Base-by-base conservation (phyloP, 1,140 invertebrate species). In the Heliconius hewitsoni region DNA sequence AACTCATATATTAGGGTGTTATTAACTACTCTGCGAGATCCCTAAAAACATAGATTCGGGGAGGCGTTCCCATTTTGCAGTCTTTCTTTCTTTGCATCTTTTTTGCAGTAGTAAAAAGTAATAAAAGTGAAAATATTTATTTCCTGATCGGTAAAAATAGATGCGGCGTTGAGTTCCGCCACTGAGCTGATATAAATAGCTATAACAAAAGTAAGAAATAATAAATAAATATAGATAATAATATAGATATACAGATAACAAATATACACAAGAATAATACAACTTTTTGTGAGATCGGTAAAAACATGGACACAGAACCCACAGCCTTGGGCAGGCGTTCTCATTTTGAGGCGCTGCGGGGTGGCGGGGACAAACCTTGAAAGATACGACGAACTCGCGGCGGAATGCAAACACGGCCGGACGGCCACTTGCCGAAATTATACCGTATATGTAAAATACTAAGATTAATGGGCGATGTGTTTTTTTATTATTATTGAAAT, bases 361-460 rank as follows among this genome's bases (percentile, higher is more conserved):
- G 87, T 86, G 87, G 84, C 83, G 85, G 86, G 81, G 85, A 83
- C 60, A 85, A 87, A 86, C 91, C 91, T 93, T 93, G 91, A 81
- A 71, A 78, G 85, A 85, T 87, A 81, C 91, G 84, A 85, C 91
- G 91, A 93, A 91, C 91, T 85, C 87, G 71, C 78, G 50, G 30
- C 88, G 90, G 91, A 93, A 93, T 92, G 91, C 90, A 89, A 92
- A 93, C 88, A 89, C 83, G 84, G 86, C 84, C 80, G 73, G 86
- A 76, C 86, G 84, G 82, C 86, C 85, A 84, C 85, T 88, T 89
- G 89, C 90, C 90, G 86, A 93, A 93, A 86, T 89, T 86, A 81
- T 75, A 76, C 77, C 73, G 88, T 91, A 87, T 84, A 86, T 77
- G 86, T 78, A 79, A 77, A 84, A 85, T 76, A 70, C 70, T 80